Percentiles rank a stretch among this genome's conserved stretches.
Conservation (phyloP, 2,888 invertebrate species). For the Watsonalla cultraria region DNA sequence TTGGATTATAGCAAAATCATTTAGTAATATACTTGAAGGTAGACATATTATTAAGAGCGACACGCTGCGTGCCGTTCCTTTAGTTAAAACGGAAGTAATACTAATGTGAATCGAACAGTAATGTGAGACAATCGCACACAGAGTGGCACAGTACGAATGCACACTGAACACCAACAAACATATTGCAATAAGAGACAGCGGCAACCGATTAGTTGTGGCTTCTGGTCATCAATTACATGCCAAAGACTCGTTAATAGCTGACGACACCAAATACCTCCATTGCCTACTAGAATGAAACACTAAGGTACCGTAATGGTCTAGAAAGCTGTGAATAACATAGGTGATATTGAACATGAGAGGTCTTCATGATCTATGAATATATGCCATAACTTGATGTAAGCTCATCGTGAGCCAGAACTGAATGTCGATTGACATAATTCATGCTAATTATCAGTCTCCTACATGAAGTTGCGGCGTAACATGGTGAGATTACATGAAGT, state of each 20-base stretch:
- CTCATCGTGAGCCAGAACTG: too few species aligned
- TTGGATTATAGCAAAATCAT: constrained; percentile 26
- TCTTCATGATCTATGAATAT: too few species aligned
- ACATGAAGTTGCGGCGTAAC: too few species aligned
- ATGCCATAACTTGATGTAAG: too few species aligned
- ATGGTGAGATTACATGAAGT: too few species aligned
- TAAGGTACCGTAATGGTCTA: neutral
- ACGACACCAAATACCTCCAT: constrained; percentile 56
- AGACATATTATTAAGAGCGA: neutral
- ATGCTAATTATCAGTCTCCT: too few species aligned
- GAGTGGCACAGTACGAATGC: constrained; percentile 47
- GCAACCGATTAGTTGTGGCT: constrained; percentile 57
- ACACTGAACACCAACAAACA: constrained; percentile 77
- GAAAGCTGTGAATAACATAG: too few species aligned
- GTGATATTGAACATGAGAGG: too few species aligned
- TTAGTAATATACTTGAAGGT: constrained; percentile 14
- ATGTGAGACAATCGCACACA: constrained; percentile 40
- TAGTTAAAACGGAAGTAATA: constrained; percentile 8
- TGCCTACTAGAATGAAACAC: constrained; percentile 13
- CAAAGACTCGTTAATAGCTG: constrained; percentile 37
- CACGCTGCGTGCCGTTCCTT: neutral
- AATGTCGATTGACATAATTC: too few species aligned
- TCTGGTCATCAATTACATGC: constrained; percentile 53
- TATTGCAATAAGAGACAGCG: constrained; percentile 43
- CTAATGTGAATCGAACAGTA: constrained; percentile 6